phyloP scores from a whole-genome alignment of 2,113 vertebrate species.

The Raja brachyura region DNA sequence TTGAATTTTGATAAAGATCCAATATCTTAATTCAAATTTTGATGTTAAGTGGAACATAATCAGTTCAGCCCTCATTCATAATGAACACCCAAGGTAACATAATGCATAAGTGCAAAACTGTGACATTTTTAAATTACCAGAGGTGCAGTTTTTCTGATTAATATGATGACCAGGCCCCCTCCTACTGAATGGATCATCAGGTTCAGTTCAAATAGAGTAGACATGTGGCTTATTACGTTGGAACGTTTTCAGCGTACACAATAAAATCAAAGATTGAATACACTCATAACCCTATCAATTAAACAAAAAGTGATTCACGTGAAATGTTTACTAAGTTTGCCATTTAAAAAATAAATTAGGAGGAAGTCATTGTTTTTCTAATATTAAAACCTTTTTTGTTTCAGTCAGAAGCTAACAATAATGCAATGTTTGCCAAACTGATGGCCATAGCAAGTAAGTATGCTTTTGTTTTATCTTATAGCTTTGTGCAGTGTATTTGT shows the following conservation, averaged over 20 bases:
- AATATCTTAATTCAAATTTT: not conserved
- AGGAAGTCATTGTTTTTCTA: slow-evolving; percentile 38
- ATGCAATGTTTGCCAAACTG: slow-evolving; percentile 92
- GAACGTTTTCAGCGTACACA: not conserved
- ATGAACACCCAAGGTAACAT: not conserved
- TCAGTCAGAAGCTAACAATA: slow-evolving; percentile 89
- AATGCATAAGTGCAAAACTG: not conserved
- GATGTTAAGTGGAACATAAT: no score
- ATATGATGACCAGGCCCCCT: not conserved
- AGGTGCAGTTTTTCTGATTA: not conserved
- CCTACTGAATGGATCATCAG: not conserved
- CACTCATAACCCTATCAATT: not conserved
- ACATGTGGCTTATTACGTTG: not conserved
- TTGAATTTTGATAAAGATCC: not conserved
- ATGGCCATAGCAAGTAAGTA: slow-evolving; percentile 96
- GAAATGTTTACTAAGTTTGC: not conserved
- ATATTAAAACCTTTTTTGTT: slow-evolving; percentile 43
- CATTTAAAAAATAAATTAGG: not conserved
- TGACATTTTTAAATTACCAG: not conserved
- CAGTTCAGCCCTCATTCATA: no score
- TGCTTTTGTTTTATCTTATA: slow-evolving; percentile 22
- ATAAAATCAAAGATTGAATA: not conserved
- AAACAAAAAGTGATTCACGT: not conserved
- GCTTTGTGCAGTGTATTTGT: not conserved
- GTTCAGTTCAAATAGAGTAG: not conserved